Base-by-base conservation (phyloP, 2,888 invertebrate genomes). In the Heliconius aoede region DNA sequence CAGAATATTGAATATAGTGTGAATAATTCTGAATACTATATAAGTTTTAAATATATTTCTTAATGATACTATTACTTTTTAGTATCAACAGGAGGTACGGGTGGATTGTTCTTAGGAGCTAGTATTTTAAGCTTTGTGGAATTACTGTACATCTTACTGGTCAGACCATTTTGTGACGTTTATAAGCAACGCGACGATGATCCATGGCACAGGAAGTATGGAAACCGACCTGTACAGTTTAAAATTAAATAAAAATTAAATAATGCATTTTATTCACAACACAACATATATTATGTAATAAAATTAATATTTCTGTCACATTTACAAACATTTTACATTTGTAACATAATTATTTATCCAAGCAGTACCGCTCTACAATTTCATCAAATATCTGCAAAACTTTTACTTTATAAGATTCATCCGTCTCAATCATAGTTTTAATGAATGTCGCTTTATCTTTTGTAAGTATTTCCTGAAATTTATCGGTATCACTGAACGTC, bases 71-170 rank as follows among this genome's bases (percentile, higher is more conserved):
- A 51, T 51, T 5, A 21, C 7, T 55, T 76, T 80, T 28, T 85
- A 96, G 96, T 96, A 32, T 96, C 96, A 0, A 95, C 96, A 74
- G 96, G 96, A 1, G 96, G 96, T 68, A 96, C 96, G 0, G 95
- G 96, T 0, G 96, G 96, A 0, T 87, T 96, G 1, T 96, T 96
- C 83, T 94, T 96, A 21, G 96, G 96, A 13, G 96, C 96, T 1
- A 96, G 96, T 82, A 87, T 96, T n/a, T 89, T 96, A 0, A 96
- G 96, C 82, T 95, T 96, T 81, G 95, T 96, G 18, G 96, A 96
- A 83, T 89, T 96, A 8, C 83, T 96, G 40, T 96, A 96, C 84
- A 96, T 95, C 79, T 86, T 96, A 28, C 91, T 90, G 80, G 90
- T 88, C 83, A 93, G 87, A 83, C 94, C 94, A 3, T 92, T 94